phyloP scores from a whole-genome alignment of 2,113 vertebrate genomes.

The Poeciliopsis turrubarensis region DNA sequence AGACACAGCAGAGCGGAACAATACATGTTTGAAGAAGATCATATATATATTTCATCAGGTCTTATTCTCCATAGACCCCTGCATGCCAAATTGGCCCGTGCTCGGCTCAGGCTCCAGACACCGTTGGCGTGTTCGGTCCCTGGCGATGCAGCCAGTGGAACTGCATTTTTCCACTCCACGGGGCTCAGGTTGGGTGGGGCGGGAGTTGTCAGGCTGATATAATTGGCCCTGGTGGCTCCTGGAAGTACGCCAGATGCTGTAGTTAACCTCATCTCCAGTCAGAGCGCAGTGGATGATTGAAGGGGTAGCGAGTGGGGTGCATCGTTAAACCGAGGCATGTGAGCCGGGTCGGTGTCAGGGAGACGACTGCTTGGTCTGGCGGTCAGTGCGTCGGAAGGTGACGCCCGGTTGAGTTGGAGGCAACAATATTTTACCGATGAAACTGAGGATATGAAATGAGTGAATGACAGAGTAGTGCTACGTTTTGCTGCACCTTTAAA shows the following conservation, averaged over 20 bases:
- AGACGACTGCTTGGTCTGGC: slow-evolving; percentile 49
- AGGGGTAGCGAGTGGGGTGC: slow-evolving; percentile 65
- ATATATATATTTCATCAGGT: slow-evolving; percentile 83
- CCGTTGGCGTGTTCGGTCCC: slow-evolving; percentile 75
- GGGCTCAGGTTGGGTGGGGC: slow-evolving; percentile 73
- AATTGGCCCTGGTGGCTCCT: slow-evolving; percentile 82
- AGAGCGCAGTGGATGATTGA: slow-evolving; percentile 73
- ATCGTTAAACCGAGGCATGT: slow-evolving; percentile 65
- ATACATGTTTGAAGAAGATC: slow-evolving; percentile 82
- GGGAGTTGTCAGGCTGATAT: slow-evolving; percentile 78
- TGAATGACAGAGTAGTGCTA: slow-evolving; percentile 65
- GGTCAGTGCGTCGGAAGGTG: slow-evolving; percentile 55
- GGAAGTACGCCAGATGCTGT: slow-evolving; percentile 74
- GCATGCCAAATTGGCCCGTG: slow-evolving; percentile 79
- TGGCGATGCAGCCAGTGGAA: slow-evolving; percentile 79
- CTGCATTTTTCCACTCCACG: slow-evolving; percentile 79
- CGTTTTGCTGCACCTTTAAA: slow-evolving; percentile 57
- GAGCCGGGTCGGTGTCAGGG: slow-evolving; percentile 64
- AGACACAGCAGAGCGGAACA: slow-evolving; percentile 78
- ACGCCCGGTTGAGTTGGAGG: slow-evolving; percentile 71
- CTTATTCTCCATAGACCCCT: slow-evolving; percentile 77
- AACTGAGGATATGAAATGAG: slow-evolving; percentile 79
- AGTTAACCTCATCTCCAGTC: slow-evolving; percentile 80
- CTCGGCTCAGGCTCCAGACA: slow-evolving; percentile 72
- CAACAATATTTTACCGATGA: slow-evolving; percentile 74